Conservation (phyloP, 2,888 invertebrate genomes). For the Proisotoma minuta region DNA sequence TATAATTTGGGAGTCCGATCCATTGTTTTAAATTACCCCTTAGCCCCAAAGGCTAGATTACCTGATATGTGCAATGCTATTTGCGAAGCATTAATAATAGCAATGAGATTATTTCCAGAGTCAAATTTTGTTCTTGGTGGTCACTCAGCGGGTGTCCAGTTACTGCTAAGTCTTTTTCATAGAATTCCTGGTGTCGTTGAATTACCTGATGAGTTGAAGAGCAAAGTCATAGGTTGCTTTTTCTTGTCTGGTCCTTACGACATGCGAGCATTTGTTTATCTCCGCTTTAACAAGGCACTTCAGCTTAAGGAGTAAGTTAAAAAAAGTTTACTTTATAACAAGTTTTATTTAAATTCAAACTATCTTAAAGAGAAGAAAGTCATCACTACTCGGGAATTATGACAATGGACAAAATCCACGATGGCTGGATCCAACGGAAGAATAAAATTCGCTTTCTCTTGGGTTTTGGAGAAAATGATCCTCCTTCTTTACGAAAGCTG, state of each 20-base stretch:
- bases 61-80: not conserved
- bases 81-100: not conserved
- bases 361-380: not conserved
- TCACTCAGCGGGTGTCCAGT: constrained; percentile 7
- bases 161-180: not conserved
- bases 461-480: constrained; percentile 7
- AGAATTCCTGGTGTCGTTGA: not conserved
- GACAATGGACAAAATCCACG: not conserved
- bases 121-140: constrained; percentile 6
- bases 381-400: not conserved
- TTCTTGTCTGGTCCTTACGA: constrained; percentile 5
- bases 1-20: constrained; percentile 9
- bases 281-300: constrained; percentile 1
- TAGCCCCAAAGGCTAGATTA: constrained; percentile 13
- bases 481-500: constrained; percentile 5
- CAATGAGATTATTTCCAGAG: constrained; percentile 3
- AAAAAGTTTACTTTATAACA: not conserved
- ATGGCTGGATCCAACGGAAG: not conserved
- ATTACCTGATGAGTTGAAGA: not conserved
- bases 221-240: not conserved
- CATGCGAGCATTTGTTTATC: not conserved
- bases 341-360: not conserved
- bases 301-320: not conserved
- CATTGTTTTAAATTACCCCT: constrained; percentile 16
- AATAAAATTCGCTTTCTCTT: constrained; percentile 1